These are phyloP conservation scores for Lates calcarifer DNA, from an alignment of 2,113 vertebrate genomes.

Conservation along the genomic window DNA sequence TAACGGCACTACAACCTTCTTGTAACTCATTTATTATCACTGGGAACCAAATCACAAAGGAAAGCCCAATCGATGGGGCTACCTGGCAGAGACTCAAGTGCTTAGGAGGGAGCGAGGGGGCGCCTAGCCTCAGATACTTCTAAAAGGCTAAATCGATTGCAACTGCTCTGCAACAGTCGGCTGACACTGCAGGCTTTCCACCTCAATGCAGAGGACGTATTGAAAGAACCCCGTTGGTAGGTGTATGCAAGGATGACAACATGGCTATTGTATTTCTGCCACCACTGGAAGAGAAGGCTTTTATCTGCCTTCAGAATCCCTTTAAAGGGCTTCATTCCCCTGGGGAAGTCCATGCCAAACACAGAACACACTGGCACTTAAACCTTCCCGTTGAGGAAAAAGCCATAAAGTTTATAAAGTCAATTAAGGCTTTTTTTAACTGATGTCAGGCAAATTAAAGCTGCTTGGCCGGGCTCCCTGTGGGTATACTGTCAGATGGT, in stretches of 20 bases:
- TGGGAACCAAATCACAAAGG: slow-evolving; percentile 75
- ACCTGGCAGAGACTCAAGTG: slow-evolving; percentile 70
- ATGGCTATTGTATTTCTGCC: slow-evolving; percentile 80
- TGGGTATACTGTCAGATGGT: slow-evolving; percentile 67
- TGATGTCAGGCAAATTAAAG: slow-evolving; percentile 77
- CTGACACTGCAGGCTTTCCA: slow-evolving; percentile 75
- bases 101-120: slow-evolving; percentile 62
- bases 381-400: slow-evolving; percentile 71
- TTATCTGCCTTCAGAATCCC: slow-evolving; percentile 78
- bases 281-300: slow-evolving; percentile 67
- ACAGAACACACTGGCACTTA: slow-evolving; percentile 72
- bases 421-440: slow-evolving; percentile 76
- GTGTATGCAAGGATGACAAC: slow-evolving; percentile 73
- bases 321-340: slow-evolving; percentile 72
- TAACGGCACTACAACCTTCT: slow-evolving; percentile 41
- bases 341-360: slow-evolving; percentile 61
- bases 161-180: slow-evolving; percentile 65
- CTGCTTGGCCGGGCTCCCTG: slow-evolving; percentile 58
- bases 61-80: slow-evolving; percentile 72
- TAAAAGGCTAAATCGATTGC: slow-evolving; percentile 68
- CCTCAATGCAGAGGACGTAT: slow-evolving; percentile 63
- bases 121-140: slow-evolving; percentile 54
- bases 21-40: slow-evolving; percentile 72
- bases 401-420: slow-evolving; percentile 78
- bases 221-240: slow-evolving; percentile 52